These are phyloP conservation scores for Marmota monax DNA, from an alignment of 2,113 vertebrate species.

Conservation along the genomic window DNA sequence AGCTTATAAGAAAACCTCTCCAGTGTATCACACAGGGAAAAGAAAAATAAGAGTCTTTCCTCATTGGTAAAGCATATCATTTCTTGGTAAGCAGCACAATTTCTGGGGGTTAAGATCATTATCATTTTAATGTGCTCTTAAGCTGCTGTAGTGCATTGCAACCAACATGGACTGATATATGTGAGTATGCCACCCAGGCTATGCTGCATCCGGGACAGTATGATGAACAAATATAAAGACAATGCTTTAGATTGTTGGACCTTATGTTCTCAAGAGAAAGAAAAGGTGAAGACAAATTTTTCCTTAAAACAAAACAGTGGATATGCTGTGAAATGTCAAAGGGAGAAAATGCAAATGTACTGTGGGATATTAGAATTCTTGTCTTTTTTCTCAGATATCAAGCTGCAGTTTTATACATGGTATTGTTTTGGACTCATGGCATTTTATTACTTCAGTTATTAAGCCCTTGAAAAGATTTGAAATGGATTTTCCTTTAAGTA, in stretches of 20 bases:
- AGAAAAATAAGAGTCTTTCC: conserved; percentile 64
- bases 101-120: conserved; percentile 49
- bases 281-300: conserved; percentile 1
- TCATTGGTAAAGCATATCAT: conserved; percentile 29
- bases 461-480: conserved; percentile 51
- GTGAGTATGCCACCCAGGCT: neutral
- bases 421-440: conserved; percentile 5
- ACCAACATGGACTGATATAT: neutral
- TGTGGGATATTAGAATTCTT: conserved; percentile 11
- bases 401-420: conserved; percentile 1
- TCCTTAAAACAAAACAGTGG: conserved; percentile 46
- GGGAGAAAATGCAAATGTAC: conserved; percentile 32
- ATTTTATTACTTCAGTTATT: conserved; percentile 37
- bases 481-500: conserved; percentile 42
- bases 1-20: conserved; percentile 69
- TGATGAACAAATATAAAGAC: conserved; percentile 18
- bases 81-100: conserved; percentile 57
- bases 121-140: conserved; percentile 61
- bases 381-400: conserved; percentile 10
- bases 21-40: conserved; percentile 26
- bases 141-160: neutral
- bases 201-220: neutral
- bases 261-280: neutral
- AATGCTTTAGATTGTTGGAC: neutral
- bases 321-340: conserved; percentile 48